phyloP scores from a whole-genome alignment of 2,888 invertebrate genomes.

The Orgyia antiqua region DNA sequence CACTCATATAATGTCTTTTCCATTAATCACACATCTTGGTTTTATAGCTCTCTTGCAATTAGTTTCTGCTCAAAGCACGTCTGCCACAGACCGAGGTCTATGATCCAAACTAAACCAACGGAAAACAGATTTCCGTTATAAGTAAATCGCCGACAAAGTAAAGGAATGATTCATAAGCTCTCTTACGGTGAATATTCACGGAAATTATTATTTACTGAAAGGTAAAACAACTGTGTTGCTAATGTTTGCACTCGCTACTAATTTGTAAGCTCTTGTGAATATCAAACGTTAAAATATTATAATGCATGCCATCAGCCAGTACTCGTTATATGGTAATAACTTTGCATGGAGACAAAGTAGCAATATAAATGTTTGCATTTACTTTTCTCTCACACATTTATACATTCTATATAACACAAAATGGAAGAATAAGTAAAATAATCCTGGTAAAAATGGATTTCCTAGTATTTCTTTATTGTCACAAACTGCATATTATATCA shows the following conservation, averaged over 20 bases:
- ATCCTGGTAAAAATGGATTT: too few species aligned
- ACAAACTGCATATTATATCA: too few species aligned
- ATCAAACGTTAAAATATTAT: too few species aligned
- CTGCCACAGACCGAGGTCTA: constrained; percentile 64
- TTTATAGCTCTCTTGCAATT: constrained; percentile 68
- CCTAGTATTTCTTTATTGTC: too few species aligned
- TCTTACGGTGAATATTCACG: constrained; percentile 15
- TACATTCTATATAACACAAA: too few species aligned
- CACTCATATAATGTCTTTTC: constrained; percentile 1
- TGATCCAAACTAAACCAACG: constrained; percentile 61
- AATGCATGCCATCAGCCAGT: too few species aligned
- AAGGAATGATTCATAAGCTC: constrained; percentile 35
- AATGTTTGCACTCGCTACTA: neutral
- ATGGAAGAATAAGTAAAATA: too few species aligned
- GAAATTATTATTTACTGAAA: constrained; percentile 19
- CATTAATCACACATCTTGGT: constrained; percentile 31
- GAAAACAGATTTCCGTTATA: constrained; percentile 53
- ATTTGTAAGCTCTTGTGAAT: neutral
- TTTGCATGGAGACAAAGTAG: too few species aligned
- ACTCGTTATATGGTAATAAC: too few species aligned
- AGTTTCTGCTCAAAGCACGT: constrained; percentile 75
- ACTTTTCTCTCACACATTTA: too few species aligned
- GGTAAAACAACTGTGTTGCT: constrained; percentile 9
- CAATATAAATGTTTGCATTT: too few species aligned
- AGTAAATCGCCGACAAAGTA: constrained; percentile 42